Evolutionary conservation across 2,888 invertebrate species (phyloP).

Genomic region (Gymnosoma rotundatum): DNA sequence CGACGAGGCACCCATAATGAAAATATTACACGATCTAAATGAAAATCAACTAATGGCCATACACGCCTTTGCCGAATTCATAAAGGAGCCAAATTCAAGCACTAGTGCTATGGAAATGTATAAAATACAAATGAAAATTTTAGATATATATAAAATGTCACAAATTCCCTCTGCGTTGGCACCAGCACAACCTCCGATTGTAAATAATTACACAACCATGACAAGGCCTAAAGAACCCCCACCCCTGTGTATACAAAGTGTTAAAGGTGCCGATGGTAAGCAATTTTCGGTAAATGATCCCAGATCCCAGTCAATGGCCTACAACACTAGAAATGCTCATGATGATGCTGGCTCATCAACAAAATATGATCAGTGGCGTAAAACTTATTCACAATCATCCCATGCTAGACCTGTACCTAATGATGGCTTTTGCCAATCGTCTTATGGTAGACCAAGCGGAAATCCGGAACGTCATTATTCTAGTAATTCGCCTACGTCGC

Average conservation of each 20-base stretch:
- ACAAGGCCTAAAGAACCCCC: not conserved
- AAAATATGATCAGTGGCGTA: constrained; percentile 38
- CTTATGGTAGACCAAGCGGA: not conserved
- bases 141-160: constrained; percentile 72
- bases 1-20: constrained; percentile 71
- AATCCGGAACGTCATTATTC: not conserved
- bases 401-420: not conserved
- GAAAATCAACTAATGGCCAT: constrained; percentile 72
- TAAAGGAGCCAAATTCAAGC: constrained; percentile 60
- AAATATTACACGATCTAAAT: constrained; percentile 68
- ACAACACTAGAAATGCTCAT: constrained; percentile 4
- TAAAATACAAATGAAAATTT: constrained; percentile 67
- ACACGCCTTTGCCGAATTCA: constrained; percentile 71
- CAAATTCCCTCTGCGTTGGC: constrained; percentile 66
- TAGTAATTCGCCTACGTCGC: constrained; percentile 1
- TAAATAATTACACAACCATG: constrained; percentile 36
- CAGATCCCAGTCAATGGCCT: constrained; percentile 6
- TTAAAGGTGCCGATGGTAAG: constrained; percentile 48
- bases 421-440: not conserved
- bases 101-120: constrained; percentile 69
- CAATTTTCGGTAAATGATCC: constrained; percentile 54
- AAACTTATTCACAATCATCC: not conserved
- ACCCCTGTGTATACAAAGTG: constrained; percentile 31
- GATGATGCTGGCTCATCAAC: not conserved
- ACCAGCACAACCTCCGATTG: constrained; percentile 14